Evolutionary conservation across 2,113 vertebrate genomes (phyloP).

Genomic region (Mastomys natalensis): DNA sequence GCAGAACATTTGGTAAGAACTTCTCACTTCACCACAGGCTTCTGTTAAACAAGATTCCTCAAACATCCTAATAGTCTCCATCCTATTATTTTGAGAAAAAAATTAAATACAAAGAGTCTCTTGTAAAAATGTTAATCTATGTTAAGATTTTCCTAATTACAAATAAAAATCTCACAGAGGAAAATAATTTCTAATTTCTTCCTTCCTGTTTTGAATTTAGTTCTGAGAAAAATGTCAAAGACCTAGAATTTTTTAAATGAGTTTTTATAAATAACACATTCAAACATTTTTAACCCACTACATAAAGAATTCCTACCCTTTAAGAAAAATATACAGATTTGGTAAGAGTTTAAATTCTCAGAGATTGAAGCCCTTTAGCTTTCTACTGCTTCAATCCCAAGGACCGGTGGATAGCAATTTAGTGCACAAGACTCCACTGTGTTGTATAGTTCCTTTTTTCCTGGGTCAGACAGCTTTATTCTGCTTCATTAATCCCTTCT

Average conservation of each 20-base stretch:
- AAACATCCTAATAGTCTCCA: constrained; percentile 31
- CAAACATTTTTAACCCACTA: constrained; percentile 65
- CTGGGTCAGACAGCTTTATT: constrained; percentile 81
- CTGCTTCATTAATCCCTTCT: constrained; percentile 96
- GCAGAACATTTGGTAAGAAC: constrained; percentile 50
- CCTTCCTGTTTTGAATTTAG: constrained; percentile 49
- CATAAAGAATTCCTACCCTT: constrained; percentile 62
- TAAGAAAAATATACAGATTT: constrained; percentile 79
- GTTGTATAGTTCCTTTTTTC: constrained; percentile 52
- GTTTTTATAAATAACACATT: constrained; percentile 80
- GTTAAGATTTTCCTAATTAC: constrained; percentile 58
- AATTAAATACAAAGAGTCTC: constrained; percentile 47
- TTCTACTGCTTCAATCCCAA: constrained; percentile 62
- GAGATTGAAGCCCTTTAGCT: constrained; percentile 63
- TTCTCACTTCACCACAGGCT: constrained; percentile 16
- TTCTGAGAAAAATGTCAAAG: constrained; percentile 69
- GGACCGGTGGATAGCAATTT: constrained; percentile 48
- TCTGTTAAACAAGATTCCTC: constrained; percentile 54
- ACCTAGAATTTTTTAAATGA: constrained; percentile 66
- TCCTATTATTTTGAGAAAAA: constrained; percentile 12
- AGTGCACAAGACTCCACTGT: constrained; percentile 63
- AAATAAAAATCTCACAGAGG: constrained; percentile 43
- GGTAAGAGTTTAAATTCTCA: constrained; percentile 71
- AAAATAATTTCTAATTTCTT: constrained; percentile 60
- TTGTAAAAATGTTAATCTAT: constrained; percentile 18